These are phyloP conservation scores for Atopsyche davidsoni DNA, from an alignment of 1,140 invertebrate species.

Conservation along the genomic window DNA sequence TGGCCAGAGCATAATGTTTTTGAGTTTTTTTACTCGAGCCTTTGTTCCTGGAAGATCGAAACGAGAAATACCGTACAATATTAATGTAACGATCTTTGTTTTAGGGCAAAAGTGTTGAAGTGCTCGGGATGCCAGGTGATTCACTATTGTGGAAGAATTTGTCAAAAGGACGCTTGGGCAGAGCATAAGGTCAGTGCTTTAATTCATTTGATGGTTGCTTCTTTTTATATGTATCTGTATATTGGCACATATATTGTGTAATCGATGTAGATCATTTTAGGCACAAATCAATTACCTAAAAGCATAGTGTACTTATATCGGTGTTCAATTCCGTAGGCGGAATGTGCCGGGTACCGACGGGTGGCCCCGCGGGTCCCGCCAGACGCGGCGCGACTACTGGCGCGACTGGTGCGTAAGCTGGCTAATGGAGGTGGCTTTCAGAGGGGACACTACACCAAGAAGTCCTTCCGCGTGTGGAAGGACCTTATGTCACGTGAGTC, in stretches of 20 bases:
- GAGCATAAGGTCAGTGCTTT: slow-evolving; percentile 61
- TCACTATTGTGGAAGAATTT: slow-evolving; percentile 67
- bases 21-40: slow-evolving; percentile 4
- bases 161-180: slow-evolving; percentile 69
- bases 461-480: slow-evolving; percentile 66
- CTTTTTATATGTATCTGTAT: too few species aligned
- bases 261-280: too few species aligned
- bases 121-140: slow-evolving; percentile 77
- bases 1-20: too few species aligned
- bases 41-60: slow-evolving; percentile 24
- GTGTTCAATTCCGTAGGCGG: too few species aligned
- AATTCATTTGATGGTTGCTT: too few species aligned
- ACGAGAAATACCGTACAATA: too few species aligned
- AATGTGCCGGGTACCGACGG: slow-evolving; percentile 66
- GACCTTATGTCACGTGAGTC: slow-evolving; percentile 83
- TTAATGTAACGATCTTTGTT: too few species aligned
- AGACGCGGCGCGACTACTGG: slow-evolving; percentile 66
- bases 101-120: slow-evolving; percentile 61
- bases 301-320: too few species aligned
- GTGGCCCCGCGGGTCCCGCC: slow-evolving; percentile 61
- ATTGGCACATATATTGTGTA: too few species aligned
- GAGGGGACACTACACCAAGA: slow-evolving; percentile 57
- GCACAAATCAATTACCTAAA: too few species aligned
- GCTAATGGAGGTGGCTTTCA: slow-evolving; percentile 58
- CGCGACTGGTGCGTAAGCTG: slow-evolving; percentile 65